A percentile compares a stretch with the other conserved stretches of the same genome.
Conservation (phyloP, 2,888 invertebrate species). For the Andricus quercusramuli region DNA sequence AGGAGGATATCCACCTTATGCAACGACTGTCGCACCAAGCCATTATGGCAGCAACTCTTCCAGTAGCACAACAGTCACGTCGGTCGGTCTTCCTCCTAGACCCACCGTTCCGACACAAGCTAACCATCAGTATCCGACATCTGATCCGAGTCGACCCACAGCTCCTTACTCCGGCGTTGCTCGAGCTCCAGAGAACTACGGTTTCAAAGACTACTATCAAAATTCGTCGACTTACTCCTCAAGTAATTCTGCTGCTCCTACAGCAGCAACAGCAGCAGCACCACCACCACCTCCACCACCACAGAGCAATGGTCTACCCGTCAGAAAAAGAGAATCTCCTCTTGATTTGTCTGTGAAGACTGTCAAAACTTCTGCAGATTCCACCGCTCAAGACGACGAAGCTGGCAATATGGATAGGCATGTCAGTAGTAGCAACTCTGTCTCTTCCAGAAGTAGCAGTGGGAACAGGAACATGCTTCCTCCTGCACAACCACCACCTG, state of each 20-base stretch:
- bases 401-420: constrained; percentile 63
- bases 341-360: constrained; percentile 94
- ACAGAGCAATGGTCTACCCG: constrained; percentile 65
- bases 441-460: constrained; percentile 58
- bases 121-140: constrained; percentile 57
- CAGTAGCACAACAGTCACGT: constrained; percentile 70
- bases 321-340: constrained; percentile 87
- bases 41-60: constrained; percentile 69
- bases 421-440: constrained; percentile 63
- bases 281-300: constrained; percentile 53
- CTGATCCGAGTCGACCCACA: constrained; percentile 59
- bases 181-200: constrained; percentile 59
- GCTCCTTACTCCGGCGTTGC: constrained; percentile 34
- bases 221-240: constrained; percentile 57
- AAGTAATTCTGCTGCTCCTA: constrained; percentile 52
- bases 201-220: constrained; percentile 68
- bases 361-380: constrained; percentile 92
- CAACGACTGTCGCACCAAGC: constrained; percentile 73
- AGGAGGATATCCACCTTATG: constrained; percentile 65
- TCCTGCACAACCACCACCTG: constrained; percentile 61
- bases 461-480: constrained; percentile 64
- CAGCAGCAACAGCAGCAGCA: constrained; percentile 34
- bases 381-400: constrained; percentile 88
- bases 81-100: constrained; percentile 66
- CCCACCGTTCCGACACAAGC: constrained; percentile 59